These are phyloP conservation scores for Diabrotica undecimpunctata DNA, from an alignment of 1,140 invertebrate species.

Conservation along the genomic window DNA sequence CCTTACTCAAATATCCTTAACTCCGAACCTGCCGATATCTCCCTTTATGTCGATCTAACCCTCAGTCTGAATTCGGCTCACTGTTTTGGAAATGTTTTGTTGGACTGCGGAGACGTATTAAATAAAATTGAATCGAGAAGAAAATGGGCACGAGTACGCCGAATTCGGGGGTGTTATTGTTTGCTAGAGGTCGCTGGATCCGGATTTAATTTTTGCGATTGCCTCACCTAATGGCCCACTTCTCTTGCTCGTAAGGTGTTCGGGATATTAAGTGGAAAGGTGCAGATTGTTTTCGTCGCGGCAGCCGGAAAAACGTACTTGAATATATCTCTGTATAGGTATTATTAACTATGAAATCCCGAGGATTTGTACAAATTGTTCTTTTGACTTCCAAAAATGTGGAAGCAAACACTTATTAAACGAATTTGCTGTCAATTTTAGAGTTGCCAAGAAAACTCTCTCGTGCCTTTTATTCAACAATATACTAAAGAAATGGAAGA, in stretches of 20 bases:
- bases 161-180: conserved; percentile 8
- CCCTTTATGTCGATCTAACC: conserved; percentile 25
- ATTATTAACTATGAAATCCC: too few species aligned
- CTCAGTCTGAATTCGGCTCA: conserved; percentile 19
- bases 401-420: too few species aligned
- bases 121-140: conserved; percentile 30
- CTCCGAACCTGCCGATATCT: conserved; percentile 17
- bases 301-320: too few species aligned
- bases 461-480: too few species aligned
- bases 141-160: conserved; percentile 15
- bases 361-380: too few species aligned
- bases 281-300: too few species aligned
- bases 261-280: not conserved
- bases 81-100: conserved; percentile 30
- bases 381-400: too few species aligned
- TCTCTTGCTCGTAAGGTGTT: not conserved
- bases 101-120: conserved; percentile 32
- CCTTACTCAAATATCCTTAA: too few species aligned
- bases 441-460: too few species aligned
- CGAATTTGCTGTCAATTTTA: too few species aligned
- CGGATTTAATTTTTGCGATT: not conserved
- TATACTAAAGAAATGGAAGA: too few species aligned
- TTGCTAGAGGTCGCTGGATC: not conserved
- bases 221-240: not conserved
- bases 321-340: too few species aligned